A percentile compares a stretch with the other conserved stretches of the same genome.
Evolutionary conservation across 2,113 vertebrate species (phyloP).

Genomic region (Cavia porcellus): DNA sequence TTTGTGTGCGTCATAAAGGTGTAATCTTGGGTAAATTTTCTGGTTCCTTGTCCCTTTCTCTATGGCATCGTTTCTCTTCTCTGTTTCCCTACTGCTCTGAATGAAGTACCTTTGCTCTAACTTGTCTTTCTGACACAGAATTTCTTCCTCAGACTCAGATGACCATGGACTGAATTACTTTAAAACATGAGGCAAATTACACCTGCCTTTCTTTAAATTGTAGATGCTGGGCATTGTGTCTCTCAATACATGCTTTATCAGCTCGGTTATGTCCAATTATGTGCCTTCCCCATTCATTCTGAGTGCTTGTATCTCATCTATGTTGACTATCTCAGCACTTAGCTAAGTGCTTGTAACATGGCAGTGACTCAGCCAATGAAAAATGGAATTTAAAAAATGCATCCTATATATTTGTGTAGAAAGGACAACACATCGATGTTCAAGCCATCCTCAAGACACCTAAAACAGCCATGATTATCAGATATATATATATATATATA

Average conservation of each 20-base stretch:
- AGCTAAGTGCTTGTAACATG: too few species aligned
- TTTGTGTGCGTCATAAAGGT: background rate
- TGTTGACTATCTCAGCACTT: accelerated
- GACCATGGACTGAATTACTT: background rate
- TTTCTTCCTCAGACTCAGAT: background rate
- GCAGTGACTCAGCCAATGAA: accelerated
- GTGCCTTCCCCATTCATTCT: accelerated
- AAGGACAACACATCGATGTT: accelerated
- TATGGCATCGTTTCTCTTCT: background rate
- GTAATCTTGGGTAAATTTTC: too few species aligned
- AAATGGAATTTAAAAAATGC: accelerated
- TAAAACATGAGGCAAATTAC: background rate
- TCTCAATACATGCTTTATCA: background rate
- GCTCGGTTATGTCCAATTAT: accelerated
- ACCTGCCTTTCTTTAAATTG: background rate
- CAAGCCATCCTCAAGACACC: accelerated
- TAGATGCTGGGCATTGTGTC: background rate
- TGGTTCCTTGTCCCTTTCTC: background rate
- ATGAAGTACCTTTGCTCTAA: background rate
- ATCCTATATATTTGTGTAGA: accelerated
- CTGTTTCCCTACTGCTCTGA: background rate
- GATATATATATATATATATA: too few species aligned
- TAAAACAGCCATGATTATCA: accelerated
- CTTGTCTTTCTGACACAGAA: background rate
- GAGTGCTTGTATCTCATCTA: accelerated